Percentiles rank a stretch among this genome's conserved stretches.
Conservation (phyloP, 1,140 invertebrate genomes). For the Neocloeon triangulifer region DNA sequence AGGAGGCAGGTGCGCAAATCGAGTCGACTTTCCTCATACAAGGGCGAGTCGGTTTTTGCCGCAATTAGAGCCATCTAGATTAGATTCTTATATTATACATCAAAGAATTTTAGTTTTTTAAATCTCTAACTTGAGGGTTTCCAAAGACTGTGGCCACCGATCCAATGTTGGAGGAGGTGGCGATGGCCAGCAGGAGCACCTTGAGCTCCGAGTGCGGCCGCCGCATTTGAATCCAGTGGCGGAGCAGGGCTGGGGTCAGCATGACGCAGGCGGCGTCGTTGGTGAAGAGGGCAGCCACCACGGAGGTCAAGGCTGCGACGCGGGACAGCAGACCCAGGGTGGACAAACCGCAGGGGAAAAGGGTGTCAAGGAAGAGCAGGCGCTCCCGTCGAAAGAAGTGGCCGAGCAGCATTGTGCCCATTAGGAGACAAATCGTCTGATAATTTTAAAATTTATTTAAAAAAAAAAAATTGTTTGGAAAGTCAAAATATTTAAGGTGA, state of each 20-base stretch:
- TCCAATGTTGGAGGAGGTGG: not conserved
- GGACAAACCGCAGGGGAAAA: not conserved
- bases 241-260: not conserved
- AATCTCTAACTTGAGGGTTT: too few species aligned
- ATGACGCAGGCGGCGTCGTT: not conserved
- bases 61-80: slow-evolving; percentile 1
- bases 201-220: not conserved
- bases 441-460: not conserved
- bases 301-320: not conserved
- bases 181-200: not conserved
- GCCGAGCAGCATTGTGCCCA: not conserved
- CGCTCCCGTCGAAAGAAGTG: not conserved
- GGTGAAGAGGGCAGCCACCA: not conserved
- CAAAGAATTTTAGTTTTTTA: too few species aligned
- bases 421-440: not conserved
- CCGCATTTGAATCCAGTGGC: not conserved
- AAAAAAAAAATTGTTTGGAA: too few species aligned
- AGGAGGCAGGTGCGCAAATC: not conserved
- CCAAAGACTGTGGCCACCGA: not conserved
- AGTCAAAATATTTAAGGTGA: too few species aligned
- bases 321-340: too few species aligned
- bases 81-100: too few species aligned
- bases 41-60: not conserved
- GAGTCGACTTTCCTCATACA: not conserved
- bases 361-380: not conserved